Conservation (phyloP, 2,888 invertebrate genomes). For the Euzophera pinguis region DNA sequence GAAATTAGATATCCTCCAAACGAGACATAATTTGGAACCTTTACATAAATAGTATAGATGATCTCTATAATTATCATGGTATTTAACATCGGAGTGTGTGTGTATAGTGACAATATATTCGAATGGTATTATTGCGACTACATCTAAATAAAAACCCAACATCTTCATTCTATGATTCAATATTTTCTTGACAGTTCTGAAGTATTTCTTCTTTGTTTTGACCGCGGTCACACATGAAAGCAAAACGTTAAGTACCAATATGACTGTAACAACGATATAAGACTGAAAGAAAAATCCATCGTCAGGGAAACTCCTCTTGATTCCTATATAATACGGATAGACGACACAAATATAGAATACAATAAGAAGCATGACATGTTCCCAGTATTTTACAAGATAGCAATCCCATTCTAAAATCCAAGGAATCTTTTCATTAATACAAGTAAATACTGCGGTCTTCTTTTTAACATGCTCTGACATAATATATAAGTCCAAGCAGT, state of each 20-base stretch:
- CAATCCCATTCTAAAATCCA: constrained; percentile 73
- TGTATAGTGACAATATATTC: constrained; percentile 70
- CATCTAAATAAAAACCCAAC: constrained; percentile 72
- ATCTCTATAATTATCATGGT: constrained; percentile 56
- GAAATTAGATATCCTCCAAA: constrained; percentile 70
- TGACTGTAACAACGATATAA: constrained; percentile 58
- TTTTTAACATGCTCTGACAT: constrained; percentile 69
- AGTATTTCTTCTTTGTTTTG: constrained; percentile 61
- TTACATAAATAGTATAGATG: constrained; percentile 72
- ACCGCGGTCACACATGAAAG: constrained; percentile 69
- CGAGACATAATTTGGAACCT: constrained; percentile 73
- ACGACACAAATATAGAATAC: constrained; percentile 62
- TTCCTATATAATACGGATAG: constrained; percentile 74
- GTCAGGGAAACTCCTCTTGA: constrained; percentile 53
- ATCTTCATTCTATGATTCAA: constrained; percentile 63
- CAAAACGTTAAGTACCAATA: constrained; percentile 61
- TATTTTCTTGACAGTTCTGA: constrained; percentile 54
- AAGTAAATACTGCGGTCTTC: constrained; percentile 53
- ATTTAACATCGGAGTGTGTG: constrained; percentile 35
- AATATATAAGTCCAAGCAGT: constrained; percentile 66
- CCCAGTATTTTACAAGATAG: constrained; percentile 69
- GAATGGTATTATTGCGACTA: constrained; percentile 68
- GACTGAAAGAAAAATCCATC: constrained; percentile 52
- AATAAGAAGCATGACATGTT: constrained; percentile 58
- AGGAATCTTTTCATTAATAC: constrained; percentile 57